Base-by-base conservation (phyloP, 1,140 invertebrate genomes). In the Apis mellifera region DNA sequence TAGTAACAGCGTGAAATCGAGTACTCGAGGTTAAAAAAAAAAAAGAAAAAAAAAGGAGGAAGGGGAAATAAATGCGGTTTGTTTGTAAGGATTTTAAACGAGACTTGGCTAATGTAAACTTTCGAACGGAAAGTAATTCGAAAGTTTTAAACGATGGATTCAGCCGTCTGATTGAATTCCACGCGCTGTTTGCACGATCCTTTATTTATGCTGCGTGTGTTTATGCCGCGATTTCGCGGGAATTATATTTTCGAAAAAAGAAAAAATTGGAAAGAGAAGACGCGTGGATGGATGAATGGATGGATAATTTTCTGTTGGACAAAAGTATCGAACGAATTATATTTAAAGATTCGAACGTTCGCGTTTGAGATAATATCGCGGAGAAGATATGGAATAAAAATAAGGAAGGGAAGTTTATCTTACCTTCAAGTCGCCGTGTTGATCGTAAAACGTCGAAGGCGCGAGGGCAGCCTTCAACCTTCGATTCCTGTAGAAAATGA, bases 401-500 rank as follows among this genome's bases (percentile, higher is more conserved):
- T 42, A 42, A 42, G 32, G 32, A 5, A 7, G 32, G 4, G 32
- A 42, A 42, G 32, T 42, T 42, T 42, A 42, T n/a, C 69, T 78
- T 80, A 93, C 92, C 90, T 93, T 92, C 15, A 93, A 83, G 59
- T 93, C 88, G 19, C 90, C 90, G 15, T 93, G 91, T 71, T 91
- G 92, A 72, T 93, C 91, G 71, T 89, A 93, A 84, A 93, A 94
- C 1, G 89, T 91, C 11, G 90, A 86, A 26, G 93, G 91, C 26
- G 89, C 87, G 9, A 93, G 78, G 9, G 94, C 93, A 59, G 95
- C 95, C 84, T 96, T 95, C 74, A 95, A 94, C 84, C 95, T 95
- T 84, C 96, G 95, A 90, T 96, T 96, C 68, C 96, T 94, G 62
- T 96, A 95, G 77, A 97, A 95, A 88, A 97, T 96, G 89, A 97